Base-by-base conservation (phyloP, 2,113 vertebrate species). In the Xyliphius kryptos region DNA sequence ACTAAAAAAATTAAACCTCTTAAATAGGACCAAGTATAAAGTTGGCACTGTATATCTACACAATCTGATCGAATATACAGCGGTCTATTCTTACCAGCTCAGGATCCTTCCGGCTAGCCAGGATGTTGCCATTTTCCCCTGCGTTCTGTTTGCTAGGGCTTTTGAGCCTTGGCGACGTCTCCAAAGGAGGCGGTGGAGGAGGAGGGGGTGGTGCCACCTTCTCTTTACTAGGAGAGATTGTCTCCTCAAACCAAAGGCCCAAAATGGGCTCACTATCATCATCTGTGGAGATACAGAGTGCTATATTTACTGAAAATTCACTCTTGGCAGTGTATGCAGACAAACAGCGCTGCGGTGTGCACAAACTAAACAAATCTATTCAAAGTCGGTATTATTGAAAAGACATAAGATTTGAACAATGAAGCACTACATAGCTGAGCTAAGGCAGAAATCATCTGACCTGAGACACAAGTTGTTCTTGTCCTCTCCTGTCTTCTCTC, bases 211-310 rank as follows among this genome's bases (percentile, higher is more conserved):
- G 93, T 0, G 91, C 93, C 65, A 89, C 91, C 69, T 97, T 97
- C 77, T 97, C 95, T 75, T 98, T 98, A 77, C 88, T 92, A 12
- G 96, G 96, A 26, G 95, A 98, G 84, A 98, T 98, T 41, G 95
- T 97, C 83, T 98, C 95, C 75, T 98, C 96, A 79, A 98, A 98
- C 96, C 96, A 98, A 0, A 98, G 92, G n/a, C 96, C 96, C 41
- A 98, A 80, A 81, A 98, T 98, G 10, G 96, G 96, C 56, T 98
- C 96, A 15, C 95, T 98, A 85, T 98, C 96, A 0, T 98, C 96
- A 74, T 98, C 95, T 98, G 77, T 43, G 74, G 51, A 63, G 54
- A 70, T 21, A 60, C 17, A 73, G 12, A 60, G 51, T 15, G 54
- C 61, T 69, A 73, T 56, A n/a, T 51, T 15, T n/a, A 10, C 38